Conservation (phyloP, 2,888 invertebrate genomes). For the Drosophila nr. medialis region DNA sequence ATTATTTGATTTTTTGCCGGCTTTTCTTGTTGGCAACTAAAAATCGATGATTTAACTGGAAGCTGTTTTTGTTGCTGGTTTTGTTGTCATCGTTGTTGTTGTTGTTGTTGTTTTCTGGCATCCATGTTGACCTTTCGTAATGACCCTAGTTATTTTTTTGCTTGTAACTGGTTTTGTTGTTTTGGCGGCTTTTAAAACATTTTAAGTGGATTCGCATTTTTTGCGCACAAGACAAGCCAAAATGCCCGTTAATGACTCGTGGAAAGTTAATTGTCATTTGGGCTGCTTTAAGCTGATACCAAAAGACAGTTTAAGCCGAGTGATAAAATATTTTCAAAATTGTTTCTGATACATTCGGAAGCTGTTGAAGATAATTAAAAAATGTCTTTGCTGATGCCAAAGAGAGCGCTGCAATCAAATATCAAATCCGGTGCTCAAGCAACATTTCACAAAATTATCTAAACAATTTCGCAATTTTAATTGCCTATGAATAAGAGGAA, state of each 20-base stretch:
- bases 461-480: too few relatives aligned
- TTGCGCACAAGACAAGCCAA: slow-evolving; percentile 10
- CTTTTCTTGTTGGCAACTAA: slow-evolving; percentile 5
- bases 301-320: not conserved
- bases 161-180: slow-evolving; percentile 1
- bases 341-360: not conserved
- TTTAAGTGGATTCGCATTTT: slow-evolving; percentile 60
- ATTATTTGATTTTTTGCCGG: not conserved
- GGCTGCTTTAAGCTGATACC: not conserved
- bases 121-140: slow-evolving; percentile 64
- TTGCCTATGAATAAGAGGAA: not conserved
- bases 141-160: slow-evolving; percentile 44
- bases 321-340: not conserved
- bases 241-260: slow-evolving; percentile 49
- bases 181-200: slow-evolving; percentile 35
- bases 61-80: slow-evolving; percentile 14
- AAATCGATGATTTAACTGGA: slow-evolving; percentile 56
- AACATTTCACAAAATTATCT: not conserved
- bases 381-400: not conserved
- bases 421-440: not conserved
- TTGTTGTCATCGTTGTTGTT: not conserved
- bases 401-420: not conserved
- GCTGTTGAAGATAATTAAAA: not conserved
- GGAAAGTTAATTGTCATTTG: slow-evolving; percentile 53
- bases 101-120: slow-evolving; percentile 12